Conservation (phyloP, 2,113 vertebrate genomes). For the Lepus europaeus region DNA sequence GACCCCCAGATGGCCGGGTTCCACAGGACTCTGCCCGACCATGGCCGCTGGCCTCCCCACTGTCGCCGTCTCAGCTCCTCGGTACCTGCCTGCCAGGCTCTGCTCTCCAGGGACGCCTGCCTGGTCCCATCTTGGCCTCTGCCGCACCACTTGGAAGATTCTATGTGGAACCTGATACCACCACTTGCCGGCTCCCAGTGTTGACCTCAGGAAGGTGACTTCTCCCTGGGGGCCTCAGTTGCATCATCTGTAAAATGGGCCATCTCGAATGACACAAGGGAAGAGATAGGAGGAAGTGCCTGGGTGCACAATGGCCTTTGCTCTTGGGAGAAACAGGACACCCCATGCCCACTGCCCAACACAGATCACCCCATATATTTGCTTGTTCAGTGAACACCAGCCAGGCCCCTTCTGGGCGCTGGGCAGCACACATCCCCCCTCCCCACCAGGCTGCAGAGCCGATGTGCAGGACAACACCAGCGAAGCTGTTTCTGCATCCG, state of each 20-base stretch:
- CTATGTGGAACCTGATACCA: neutral
- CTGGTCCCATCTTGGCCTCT: neutral
- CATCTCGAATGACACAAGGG: neutral
- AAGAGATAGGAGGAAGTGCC: neutral
- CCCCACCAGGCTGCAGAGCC: neutral
- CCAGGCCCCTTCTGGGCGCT: neutral
- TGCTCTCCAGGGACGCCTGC: neutral
- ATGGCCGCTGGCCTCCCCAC: neutral
- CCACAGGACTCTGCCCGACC: neutral
- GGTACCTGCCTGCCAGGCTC: no score
- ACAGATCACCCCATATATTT: neutral
- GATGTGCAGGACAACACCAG: neutral
- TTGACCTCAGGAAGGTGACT: neutral
- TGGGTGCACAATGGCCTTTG: no score
- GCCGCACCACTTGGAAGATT: neutral
- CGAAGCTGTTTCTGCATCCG: neutral
- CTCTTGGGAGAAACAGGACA: neutral
- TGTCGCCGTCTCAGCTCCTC: neutral
- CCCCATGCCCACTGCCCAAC: no score
- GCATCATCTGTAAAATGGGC: constrained; percentile 67
- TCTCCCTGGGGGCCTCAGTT: neutral
- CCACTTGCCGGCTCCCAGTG: neutral
- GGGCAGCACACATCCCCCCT: neutral
- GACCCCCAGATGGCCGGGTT: constrained; percentile 1
- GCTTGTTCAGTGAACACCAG: neutral